Conservation (phyloP, 1,140 invertebrate genomes). For the Caenorhabditis inopinata region DNA sequence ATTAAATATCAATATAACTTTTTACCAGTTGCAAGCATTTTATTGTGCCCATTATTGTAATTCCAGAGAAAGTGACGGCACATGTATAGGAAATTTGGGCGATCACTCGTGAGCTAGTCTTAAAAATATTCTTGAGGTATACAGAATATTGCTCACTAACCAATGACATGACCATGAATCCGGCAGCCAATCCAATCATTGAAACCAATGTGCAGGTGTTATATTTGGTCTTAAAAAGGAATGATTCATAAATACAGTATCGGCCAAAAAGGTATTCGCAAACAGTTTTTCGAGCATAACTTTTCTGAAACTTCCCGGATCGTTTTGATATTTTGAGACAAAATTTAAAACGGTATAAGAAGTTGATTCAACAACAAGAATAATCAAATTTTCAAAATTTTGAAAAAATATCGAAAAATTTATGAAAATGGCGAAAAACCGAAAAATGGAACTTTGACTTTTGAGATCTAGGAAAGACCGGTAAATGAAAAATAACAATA, state of each 20-base stretch:
- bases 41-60: constrained; percentile 55
- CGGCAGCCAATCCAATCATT: constrained; percentile 51
- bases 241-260: neutral
- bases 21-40: constrained; percentile 56
- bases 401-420: too few relatives aligned
- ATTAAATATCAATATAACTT: neutral
- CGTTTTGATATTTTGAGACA: too few relatives aligned
- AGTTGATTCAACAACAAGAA: too few relatives aligned
- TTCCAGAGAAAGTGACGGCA: constrained; percentile 55
- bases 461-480: too few relatives aligned
- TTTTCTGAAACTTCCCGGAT: too few relatives aligned
- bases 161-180: constrained; percentile 31
- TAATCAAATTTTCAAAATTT: too few relatives aligned
- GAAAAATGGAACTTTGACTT: too few relatives aligned
- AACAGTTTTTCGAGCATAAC: too few relatives aligned
- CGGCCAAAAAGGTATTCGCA: too few relatives aligned
- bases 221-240: constrained; percentile 38
- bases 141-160: neutral
- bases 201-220: constrained; percentile 56
- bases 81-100: constrained; percentile 52
- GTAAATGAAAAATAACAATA: too few relatives aligned
- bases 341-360: too few relatives aligned
- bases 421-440: too few relatives aligned
- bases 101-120: constrained; percentile 23
- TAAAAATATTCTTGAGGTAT: neutral